Evolutionary conservation across 2,113 vertebrate genomes (phyloP).

Genomic region (Noctilio leporinus): DNA sequence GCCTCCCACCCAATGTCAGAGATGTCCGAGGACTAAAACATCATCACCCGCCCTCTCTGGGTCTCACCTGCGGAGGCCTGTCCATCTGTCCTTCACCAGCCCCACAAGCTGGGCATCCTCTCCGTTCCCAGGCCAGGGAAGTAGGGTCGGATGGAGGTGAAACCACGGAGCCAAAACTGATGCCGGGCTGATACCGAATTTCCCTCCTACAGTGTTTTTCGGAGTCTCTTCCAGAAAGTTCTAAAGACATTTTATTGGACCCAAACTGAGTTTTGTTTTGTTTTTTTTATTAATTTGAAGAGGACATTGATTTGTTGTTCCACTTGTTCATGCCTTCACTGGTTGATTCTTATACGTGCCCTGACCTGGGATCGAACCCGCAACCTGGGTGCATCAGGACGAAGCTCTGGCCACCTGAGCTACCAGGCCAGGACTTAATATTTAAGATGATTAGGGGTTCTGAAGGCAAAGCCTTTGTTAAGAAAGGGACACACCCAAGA

Average conservation of each 20-base stretch:
- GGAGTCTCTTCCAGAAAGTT: not conserved
- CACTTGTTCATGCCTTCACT: too few species aligned
- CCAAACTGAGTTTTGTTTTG: not conserved
- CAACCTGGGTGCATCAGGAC: too few species aligned
- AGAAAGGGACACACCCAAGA: not conserved
- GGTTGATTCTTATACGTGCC: too few species aligned
- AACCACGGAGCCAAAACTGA: fast-evolving
- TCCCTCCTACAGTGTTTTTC: not conserved
- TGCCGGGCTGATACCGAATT: not conserved
- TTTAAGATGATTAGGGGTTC: not conserved
- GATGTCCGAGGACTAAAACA: not conserved
- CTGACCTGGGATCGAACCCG: too few species aligned
- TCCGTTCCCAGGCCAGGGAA: not conserved
- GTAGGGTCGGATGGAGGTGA: too few species aligned
- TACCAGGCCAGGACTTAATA: not conserved
- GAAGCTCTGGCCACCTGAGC: too few species aligned
- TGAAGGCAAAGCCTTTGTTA: not conserved
- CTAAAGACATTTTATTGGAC: not conserved
- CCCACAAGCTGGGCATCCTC: fast-evolving
- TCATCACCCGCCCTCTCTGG: not conserved
- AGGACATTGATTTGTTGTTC: too few species aligned
- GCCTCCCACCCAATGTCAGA: not conserved
- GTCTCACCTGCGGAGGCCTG: not conserved
- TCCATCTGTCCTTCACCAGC: not conserved
- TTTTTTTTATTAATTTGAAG: too few species aligned